phyloP scores from a whole-genome alignment of 2,888 invertebrate genomes.

The Papilio protenor region DNA sequence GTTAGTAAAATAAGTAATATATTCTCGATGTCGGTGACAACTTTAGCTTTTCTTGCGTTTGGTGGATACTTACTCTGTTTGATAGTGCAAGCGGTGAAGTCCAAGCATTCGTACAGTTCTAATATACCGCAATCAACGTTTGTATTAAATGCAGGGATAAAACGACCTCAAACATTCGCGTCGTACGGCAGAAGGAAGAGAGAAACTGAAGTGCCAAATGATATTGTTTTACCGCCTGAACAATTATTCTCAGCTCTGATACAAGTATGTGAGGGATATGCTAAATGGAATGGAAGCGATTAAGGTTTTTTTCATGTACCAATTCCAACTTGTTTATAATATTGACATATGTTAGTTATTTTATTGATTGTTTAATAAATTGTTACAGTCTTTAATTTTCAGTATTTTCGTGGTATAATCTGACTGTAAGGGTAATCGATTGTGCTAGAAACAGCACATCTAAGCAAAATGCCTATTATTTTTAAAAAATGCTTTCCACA shows the following conservation, averaged over 20 bases:
- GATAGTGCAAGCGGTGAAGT: conserved; percentile 89
- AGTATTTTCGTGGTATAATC: background rate
- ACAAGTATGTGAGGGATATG: conserved; percentile 84
- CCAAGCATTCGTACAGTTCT: conserved; percentile 79
- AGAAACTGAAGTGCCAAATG: conserved; percentile 49
- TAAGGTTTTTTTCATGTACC: background rate
- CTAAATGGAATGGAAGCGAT: conserved; percentile 67
- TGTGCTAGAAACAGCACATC: conserved; percentile 64
- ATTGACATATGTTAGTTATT: background rate
- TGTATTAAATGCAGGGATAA: conserved; percentile 72
- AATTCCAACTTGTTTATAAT: background rate
- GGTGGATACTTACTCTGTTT: conserved; percentile 92
- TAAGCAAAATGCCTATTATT: conserved; percentile 67
- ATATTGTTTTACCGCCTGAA: conserved; percentile 71
- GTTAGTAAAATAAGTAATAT: conserved; percentile 88
- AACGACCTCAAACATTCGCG: conserved; percentile 71
- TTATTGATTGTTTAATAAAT: background rate
- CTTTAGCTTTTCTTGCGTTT: conserved; percentile 92
- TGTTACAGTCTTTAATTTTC: background rate
- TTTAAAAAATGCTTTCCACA: conserved; percentile 63
- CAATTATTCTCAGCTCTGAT: conserved; percentile 80
- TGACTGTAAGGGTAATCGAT: conserved; percentile 51
- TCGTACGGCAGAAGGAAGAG: conserved; percentile 70
- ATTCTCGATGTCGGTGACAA: conserved; percentile 91
- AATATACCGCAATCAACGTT: conserved; percentile 65